Conservation (phyloP, 2,113 vertebrate genomes). For the Ahaetulla prasina region DNA sequence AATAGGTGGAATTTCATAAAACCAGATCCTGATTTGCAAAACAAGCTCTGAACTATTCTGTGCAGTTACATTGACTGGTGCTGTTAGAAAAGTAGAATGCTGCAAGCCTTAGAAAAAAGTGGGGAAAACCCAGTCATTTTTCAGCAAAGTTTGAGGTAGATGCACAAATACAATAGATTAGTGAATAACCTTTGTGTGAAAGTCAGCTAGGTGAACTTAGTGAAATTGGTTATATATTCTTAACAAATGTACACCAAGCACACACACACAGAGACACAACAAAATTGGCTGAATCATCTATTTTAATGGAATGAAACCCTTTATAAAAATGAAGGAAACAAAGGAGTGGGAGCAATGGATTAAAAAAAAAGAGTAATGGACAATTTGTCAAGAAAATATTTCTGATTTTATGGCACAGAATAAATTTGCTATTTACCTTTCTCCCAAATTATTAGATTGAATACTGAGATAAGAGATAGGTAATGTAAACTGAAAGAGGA, state of each 20-base stretch:
- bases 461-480: neutral
- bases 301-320: neutral
- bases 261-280: too few species aligned
- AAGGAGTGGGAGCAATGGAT: neutral
- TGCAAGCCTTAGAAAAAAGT: neutral
- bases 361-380: neutral
- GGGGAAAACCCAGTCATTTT: neutral
- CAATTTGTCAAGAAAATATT: neutral
- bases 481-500: neutral
- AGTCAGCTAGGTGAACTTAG: neutral
- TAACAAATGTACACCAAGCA: neutral
- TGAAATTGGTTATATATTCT: neutral
- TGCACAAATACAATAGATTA: neutral
- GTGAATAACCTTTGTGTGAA: neutral
- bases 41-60: neutral
- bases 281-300: neutral
- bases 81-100: neutral
- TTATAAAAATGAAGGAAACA: neutral
- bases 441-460: neutral
- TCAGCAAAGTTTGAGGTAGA: neutral
- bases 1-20: slow-evolving; percentile 46
- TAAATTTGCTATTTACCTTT: neutral
- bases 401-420: neutral
- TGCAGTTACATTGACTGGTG: neutral
- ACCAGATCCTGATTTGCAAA: slow-evolving; percentile 11